A percentile compares a stretch with the other conserved stretches of the same genome.
phyloP scores from a whole-genome alignment of 2,888 invertebrate species.

The Lepidochitona cinerea region DNA sequence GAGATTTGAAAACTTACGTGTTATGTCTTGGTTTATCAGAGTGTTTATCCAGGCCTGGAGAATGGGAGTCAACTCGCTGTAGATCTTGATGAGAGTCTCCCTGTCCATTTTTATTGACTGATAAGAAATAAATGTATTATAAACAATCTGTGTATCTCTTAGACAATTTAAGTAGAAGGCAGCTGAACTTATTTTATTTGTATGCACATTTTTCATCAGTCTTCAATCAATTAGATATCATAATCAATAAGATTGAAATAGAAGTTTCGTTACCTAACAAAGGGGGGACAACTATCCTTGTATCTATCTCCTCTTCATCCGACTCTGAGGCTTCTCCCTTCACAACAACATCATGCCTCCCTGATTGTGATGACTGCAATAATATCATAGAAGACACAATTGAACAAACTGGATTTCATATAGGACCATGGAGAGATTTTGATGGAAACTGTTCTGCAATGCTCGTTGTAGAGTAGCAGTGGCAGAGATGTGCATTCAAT shows the following conservation, averaged over 20 bases:
- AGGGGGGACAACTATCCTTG: not conserved
- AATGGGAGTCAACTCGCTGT: slow-evolving; percentile 9
- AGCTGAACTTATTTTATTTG: not conserved
- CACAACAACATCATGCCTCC: slow-evolving; percentile 32
- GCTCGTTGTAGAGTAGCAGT: too few relatives aligned
- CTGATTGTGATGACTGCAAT: too few relatives aligned
- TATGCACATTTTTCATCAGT: not conserved
- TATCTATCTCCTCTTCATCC: slow-evolving; percentile 40
- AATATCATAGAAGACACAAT: too few relatives aligned
- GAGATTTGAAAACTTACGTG: slow-evolving; percentile 49
- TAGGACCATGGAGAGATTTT: too few relatives aligned
- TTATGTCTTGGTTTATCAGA: slow-evolving; percentile 52
- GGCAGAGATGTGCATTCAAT: too few relatives aligned
- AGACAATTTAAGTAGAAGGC: not conserved
- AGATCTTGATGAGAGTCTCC: slow-evolving; percentile 29
- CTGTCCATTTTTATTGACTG: slow-evolving; percentile 27
- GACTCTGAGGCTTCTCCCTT: slow-evolving; percentile 57
- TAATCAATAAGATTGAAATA: not conserved
- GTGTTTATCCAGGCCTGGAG: not conserved
- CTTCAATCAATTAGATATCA: not conserved
- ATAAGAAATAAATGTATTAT: not conserved
- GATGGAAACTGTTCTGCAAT: too few relatives aligned
- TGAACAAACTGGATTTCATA: too few relatives aligned
- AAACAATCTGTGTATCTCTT: not conserved
- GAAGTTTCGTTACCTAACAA: not conserved